These are phyloP conservation scores for Apamea crenata DNA, from an alignment of 2,888 invertebrate genomes.

Conservation along the genomic window DNA sequence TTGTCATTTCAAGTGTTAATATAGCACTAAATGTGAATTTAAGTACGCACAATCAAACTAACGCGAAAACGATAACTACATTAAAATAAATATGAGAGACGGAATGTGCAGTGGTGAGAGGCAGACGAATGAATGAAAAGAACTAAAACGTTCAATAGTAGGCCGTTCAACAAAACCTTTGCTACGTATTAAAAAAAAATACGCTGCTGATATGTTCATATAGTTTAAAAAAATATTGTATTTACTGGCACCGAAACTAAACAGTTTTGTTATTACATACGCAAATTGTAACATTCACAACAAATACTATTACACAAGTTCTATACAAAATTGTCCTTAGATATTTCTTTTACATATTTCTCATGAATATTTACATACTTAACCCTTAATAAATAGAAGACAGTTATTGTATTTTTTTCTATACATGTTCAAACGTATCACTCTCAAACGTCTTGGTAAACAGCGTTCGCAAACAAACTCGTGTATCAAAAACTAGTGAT, in stretches of 20 bases:
- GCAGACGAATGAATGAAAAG: constrained; percentile 57
- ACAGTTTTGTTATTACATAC: constrained; percentile 61
- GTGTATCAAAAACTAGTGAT: constrained; percentile 64
- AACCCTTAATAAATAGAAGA: constrained; percentile 79
- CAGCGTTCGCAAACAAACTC: constrained; percentile 38
- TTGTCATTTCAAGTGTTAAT: constrained; percentile 59
- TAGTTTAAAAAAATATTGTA: constrained; percentile 56
- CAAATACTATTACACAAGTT: constrained; percentile 78
- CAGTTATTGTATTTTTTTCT: constrained; percentile 71
- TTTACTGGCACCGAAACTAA: constrained; percentile 76
- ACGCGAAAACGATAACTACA: constrained; percentile 59
- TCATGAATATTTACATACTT: constrained; percentile 84
- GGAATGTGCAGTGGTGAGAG: constrained; percentile 68
- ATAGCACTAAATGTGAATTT: constrained; percentile 60
- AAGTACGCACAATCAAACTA: constrained; percentile 67
- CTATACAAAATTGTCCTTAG: constrained; percentile 86
- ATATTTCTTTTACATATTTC: constrained; percentile 72
- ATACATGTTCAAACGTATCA: constrained; percentile 73
- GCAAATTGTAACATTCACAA: constrained; percentile 78
- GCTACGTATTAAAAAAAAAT: constrained; percentile 59
- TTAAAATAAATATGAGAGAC: constrained; percentile 68
- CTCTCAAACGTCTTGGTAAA: constrained; percentile 57
- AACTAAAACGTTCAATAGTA: constrained; percentile 44
- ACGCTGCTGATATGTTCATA: constrained; percentile 69
- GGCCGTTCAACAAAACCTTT: constrained; percentile 65